These are phyloP conservation scores for Atta cephalotes DNA, from an alignment of 1,140 invertebrate genomes.

Conservation along the genomic window DNA sequence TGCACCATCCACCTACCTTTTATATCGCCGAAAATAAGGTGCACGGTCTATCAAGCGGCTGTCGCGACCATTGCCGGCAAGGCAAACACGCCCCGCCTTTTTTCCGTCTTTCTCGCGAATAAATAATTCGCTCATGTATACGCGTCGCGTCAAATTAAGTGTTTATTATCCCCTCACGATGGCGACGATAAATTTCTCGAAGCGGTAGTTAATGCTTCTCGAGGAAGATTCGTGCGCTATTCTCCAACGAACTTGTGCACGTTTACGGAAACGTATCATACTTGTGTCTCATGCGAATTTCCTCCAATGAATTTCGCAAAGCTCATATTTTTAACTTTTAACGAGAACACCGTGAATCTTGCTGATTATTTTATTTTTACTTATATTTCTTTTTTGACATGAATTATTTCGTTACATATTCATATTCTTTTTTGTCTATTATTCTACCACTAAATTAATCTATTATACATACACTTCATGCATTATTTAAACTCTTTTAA, in stretches of 20 bases:
- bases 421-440: slow-evolving; percentile 10
- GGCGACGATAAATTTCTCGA: slow-evolving; percentile 27
- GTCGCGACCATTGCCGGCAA: slow-evolving; percentile 36
- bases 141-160: slow-evolving; percentile 47
- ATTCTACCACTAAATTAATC: background rate
- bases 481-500: background rate
- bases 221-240: background rate
- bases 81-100: slow-evolving; percentile 28
- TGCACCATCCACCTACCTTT: slow-evolving; percentile 27
- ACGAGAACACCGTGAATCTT: background rate
- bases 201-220: slow-evolving; percentile 29
- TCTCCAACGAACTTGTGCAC: background rate
- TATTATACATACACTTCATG: background rate
- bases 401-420: background rate
- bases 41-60: slow-evolving; percentile 43
- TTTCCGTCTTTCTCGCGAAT: slow-evolving; percentile 37
- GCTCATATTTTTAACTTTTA: slow-evolving; percentile 37
- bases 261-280: slow-evolving; percentile 16
- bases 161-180: slow-evolving; percentile 43
- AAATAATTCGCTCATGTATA: slow-evolving; percentile 48
- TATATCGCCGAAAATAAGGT: slow-evolving; percentile 49
- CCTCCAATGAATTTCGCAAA: slow-evolving; percentile 10
- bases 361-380: background rate
- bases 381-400: background rate
- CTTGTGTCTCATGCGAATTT: background rate